Percentiles rank a stretch among this genome's conserved stretches.
These are phyloP conservation scores for Chionoecetes opilio DNA, from an alignment of 1,140 invertebrate species.

Conservation along the genomic window DNA sequence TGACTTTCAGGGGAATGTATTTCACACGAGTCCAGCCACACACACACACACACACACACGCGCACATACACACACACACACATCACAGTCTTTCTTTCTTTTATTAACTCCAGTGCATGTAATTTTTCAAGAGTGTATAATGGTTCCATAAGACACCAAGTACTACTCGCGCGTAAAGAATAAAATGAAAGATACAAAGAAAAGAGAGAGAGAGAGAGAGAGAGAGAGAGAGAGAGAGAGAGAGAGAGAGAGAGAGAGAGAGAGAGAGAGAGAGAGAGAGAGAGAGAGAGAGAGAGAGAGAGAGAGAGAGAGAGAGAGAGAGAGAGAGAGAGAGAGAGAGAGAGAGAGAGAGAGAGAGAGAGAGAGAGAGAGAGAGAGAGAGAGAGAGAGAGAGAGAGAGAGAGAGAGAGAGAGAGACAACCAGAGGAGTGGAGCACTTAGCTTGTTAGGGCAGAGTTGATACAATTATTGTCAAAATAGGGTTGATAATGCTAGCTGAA, in stretches of 20 bases:
- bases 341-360: constrained; percentile 48
- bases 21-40: neutral
- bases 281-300: constrained; percentile 31
- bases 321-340: constrained; percentile 42
- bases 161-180: constrained; percentile 2
- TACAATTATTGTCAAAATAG: constrained; percentile 80
- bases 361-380: constrained; percentile 27
- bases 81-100: neutral
- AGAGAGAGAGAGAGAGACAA: constrained; percentile 43
- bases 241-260: constrained; percentile 37
- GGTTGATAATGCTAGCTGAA: constrained; percentile 76
- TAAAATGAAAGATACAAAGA: neutral
- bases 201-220: constrained; percentile 39
- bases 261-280: neutral
- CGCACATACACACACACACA: neutral
- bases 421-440: constrained; percentile 75
- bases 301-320: constrained; percentile 50
- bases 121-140: neutral
- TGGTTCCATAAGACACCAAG: neutral
- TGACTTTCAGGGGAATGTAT: neutral
- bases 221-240: constrained; percentile 44
- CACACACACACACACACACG: constrained; percentile 16
- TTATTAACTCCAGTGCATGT: neutral
- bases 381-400: neutral
- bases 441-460: constrained; percentile 77